Base-by-base conservation (phyloP, 1,140 invertebrate genomes). In the Drosophila erecta region DNA sequence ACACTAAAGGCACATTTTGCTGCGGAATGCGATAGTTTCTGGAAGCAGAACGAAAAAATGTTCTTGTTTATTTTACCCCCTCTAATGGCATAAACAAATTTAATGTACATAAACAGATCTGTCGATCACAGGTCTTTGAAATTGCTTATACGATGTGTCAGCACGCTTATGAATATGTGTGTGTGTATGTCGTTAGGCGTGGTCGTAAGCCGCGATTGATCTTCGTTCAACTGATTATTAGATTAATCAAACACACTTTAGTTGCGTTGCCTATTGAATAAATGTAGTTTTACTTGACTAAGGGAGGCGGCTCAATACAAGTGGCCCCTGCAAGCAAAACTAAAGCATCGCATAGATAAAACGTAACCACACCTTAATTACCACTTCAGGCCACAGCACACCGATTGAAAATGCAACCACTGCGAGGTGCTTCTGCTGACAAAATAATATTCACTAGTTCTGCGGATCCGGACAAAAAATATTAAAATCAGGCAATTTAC, bases 1-100 rank as follows among this genome's bases (percentile, higher is more conserved):
- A 65, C 47, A 79, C 69, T 84, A 86, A 84, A 89, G 76, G 76
- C 79, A 89, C 84, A 89, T 89, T 71, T 71, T 87, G n/a, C 61
- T 47, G 27, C 6, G 56, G 55, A 75, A 78, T 60, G 66, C 73
- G 62, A 46, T 37, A 49, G n/a, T 47, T 46, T 69, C 84, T 89
- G 64, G 55, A 83, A 87, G 70, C 64, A 80, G 1, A 56, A 76
- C 10, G 47, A 65, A 53, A 56, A 53, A 67, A 74, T 66, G 51
- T 38, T 50, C 4, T 44, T 84, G 79, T 87, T 86, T 86, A 79
- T 87, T 83, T 79, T 37, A n/a, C 57, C 58, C 58, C 65, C 62
- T 43, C 44, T 61, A 61, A 51, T 72, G 44, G 44, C 40, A 49
- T 83, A 66, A 76, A 84, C 76, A 85, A 76, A 72, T 50, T 22